phyloP scores from a whole-genome alignment of 2,113 vertebrate genomes.

The Clinocottus analis region DNA sequence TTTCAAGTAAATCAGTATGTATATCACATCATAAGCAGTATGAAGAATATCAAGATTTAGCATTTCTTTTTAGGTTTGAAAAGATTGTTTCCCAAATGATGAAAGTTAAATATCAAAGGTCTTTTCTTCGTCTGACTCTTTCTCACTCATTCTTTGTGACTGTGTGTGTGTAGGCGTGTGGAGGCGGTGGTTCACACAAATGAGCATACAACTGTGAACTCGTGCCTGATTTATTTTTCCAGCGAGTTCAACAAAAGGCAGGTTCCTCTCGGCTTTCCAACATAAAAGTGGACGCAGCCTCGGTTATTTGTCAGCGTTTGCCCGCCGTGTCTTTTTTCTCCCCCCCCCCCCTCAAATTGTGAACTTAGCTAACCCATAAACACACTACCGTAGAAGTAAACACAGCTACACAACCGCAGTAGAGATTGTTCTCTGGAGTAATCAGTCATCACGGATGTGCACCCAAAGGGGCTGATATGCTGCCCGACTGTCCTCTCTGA shows the following conservation, averaged over 20 bases:
- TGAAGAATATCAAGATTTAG: background rate
- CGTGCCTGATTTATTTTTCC: constrained; percentile 37
- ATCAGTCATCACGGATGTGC: constrained; percentile 36
- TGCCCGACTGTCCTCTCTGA: constrained; percentile 40
- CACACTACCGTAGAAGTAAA: background rate
- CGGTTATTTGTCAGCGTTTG: background rate
- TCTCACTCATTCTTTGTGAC: constrained; percentile 28
- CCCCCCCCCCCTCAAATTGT: background rate
- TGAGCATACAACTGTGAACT: constrained; percentile 50
- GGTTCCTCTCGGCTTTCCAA: background rate
- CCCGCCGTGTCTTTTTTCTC: background rate
- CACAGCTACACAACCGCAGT: constrained; percentile 6
- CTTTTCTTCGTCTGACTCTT: constrained; percentile 46
- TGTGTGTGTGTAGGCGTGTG: constrained; percentile 41
- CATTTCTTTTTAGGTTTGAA: background rate
- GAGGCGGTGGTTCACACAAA: constrained; percentile 52
- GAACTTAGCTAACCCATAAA: background rate
- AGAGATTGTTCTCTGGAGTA: constrained; percentile 45
- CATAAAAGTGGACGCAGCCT: background rate
- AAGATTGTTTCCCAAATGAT: constrained; percentile 32
- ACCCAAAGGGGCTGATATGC: constrained; percentile 4
- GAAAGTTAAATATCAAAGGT: constrained; percentile 55
- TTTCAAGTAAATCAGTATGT: background rate
- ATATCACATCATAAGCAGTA: background rate
- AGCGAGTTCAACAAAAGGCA: constrained; percentile 13